Base-by-base conservation (phyloP, 2,797 vertebrate species). In the Spinibarbus caldwelli region DNA sequence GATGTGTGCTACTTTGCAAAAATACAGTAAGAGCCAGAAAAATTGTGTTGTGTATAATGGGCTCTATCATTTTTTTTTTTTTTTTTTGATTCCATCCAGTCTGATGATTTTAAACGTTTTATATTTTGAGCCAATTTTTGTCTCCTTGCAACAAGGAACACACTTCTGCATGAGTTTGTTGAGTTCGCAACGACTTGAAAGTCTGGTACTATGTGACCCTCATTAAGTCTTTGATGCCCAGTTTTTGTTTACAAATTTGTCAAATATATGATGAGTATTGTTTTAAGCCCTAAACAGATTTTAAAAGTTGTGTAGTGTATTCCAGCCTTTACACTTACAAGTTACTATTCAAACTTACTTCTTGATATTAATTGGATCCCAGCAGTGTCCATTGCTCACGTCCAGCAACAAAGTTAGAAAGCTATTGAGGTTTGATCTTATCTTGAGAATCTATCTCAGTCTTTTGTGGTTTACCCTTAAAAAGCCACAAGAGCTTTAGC, bases 381-480 rank as follows among this genome's bases (percentile, higher is more conserved):
- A 43, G 36, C 36, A 71, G 49, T 66, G 43, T 49, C 57, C 29
- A 34, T 83, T 82, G 57, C 31, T 73, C 54, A 47, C 8, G 41
- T 1, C 38, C 14, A 38, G 4, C 29, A 75, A 14, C 57, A 83
- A 64, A 83, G 71, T 52, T 12, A 12, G 23, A 31, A 64, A 71
- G 31, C 43, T 14, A n/a, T 66, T 66, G 54, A 47, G 68, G 57
- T 82, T 82, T 59, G 49, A 72, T 47, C 78, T 87, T 80, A 80
- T 85, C 52, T 7, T 66, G 57, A 76, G 59, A 76, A 76, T 66
- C 71, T 76, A 14, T n/a, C 15, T 49, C 21, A 38, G 15, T 36
- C 45, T 85, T 78, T 78, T 83, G 76, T 41, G 83, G 88, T 87
- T 73, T 87, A 57, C 85, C 66, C 77, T 59, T 85, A 68, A 82